Evolutionary conservation across 2,113 vertebrate genomes (phyloP).

Genomic region (Nesogale talazaci): DNA sequence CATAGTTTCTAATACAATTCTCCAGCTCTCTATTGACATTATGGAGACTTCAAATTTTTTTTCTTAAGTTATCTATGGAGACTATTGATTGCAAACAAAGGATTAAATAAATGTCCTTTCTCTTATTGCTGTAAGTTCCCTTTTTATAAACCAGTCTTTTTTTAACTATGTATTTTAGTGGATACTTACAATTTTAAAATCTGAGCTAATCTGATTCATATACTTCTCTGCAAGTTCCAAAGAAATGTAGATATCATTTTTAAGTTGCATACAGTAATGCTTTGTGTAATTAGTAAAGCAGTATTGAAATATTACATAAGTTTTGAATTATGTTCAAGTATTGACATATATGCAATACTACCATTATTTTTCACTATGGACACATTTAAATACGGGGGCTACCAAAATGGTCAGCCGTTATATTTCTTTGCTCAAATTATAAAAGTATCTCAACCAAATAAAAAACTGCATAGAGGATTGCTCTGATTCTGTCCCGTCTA

Average conservation of each 20-base stretch:
- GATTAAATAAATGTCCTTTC: background rate
- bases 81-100: background rate
- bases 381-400: background rate
- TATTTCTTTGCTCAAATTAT: background rate
- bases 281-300: background rate
- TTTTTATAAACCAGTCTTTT: background rate
- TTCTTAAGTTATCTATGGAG: background rate
- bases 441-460: background rate
- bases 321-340: background rate
- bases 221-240: background rate
- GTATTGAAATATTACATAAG: background rate
- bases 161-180: background rate
- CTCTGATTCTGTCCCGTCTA: background rate
- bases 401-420: background rate
- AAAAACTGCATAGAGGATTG: background rate
- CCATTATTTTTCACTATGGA: background rate
- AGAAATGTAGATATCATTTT: no score
- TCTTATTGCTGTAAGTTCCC: background rate
- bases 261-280: background rate
- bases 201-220: background rate
- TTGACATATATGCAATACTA: background rate
- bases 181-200: background rate
- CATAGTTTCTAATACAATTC: background rate
- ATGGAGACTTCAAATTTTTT: background rate
- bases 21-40: background rate